phyloP scores from a whole-genome alignment of 2,797 vertebrate species.

The Pampus argenteus region DNA sequence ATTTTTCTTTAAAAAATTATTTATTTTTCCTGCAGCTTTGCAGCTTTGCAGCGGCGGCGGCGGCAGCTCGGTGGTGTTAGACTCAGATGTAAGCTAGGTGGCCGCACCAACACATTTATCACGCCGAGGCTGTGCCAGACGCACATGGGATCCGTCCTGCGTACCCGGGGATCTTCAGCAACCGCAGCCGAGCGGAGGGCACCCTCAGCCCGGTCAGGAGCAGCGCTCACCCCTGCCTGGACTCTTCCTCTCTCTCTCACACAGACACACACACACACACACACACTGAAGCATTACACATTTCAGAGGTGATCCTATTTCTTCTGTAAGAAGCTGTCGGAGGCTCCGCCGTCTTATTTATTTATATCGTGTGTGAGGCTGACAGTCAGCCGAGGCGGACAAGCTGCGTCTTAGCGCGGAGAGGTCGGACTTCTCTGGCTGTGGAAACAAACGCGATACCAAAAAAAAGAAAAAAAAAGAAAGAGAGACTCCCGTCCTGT shows the following conservation, averaged over 20 bases:
- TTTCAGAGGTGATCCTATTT: conserved; percentile 38
- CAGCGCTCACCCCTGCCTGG: conserved; percentile 36
- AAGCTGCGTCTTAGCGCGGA: conserved; percentile 69
- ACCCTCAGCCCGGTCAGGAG: conserved; percentile 48
- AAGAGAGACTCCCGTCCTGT: conserved; percentile 48
- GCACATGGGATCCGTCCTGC: conserved; percentile 72
- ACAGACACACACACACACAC: neutral
- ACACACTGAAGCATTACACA: neutral
- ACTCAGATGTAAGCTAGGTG: conserved; percentile 75
- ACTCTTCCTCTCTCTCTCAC: conserved; percentile 18
- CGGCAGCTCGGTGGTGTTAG: conserved; percentile 48
- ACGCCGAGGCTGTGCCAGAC: conserved; percentile 58
- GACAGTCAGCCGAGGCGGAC: conserved; percentile 60
- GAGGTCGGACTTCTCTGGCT: conserved; percentile 66
- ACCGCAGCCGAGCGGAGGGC: conserved; percentile 65
- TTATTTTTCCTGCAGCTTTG: conserved; percentile 14
- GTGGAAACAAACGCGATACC: conserved; percentile 23
- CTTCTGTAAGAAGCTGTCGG: conserved; percentile 23
- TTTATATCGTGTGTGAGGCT: conserved; percentile 50
- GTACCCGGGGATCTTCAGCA: conserved; percentile 56
- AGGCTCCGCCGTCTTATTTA: conserved; percentile 50
- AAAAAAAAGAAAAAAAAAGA: conserved; percentile 41
- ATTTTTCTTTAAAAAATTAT: conserved; percentile 22
- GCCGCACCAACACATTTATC: conserved; percentile 74
- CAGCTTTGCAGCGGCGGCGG: conserved; percentile 12